phyloP scores from a whole-genome alignment of 2,888 invertebrate species.

The Platynereis dumerilii region DNA sequence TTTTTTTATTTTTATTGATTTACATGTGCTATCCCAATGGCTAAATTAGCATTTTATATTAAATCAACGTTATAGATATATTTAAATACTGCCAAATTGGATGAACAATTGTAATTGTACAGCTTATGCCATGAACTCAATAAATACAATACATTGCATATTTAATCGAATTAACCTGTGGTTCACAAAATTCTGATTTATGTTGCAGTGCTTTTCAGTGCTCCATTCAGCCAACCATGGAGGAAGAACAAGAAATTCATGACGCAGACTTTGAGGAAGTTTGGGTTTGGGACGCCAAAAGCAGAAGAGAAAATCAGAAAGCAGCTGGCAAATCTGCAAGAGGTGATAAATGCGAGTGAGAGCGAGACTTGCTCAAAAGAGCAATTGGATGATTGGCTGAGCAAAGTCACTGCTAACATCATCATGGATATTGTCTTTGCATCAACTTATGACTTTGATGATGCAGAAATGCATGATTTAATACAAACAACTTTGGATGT shows the following conservation, averaged over 20 bases:
- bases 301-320: constrained; percentile 8
- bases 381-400: not conserved
- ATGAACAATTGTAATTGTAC: too few species aligned
- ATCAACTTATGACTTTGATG: not conserved
- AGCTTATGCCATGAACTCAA: too few species aligned
- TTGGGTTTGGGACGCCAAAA: constrained; percentile 12
- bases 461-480: not conserved
- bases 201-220: constrained; percentile 4
- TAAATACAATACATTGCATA: too few species aligned
- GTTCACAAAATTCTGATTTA: too few species aligned
- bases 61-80: too few species aligned
- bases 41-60: too few species aligned
- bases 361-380: not conserved
- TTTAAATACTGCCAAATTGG: too few species aligned
- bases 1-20: too few species aligned
- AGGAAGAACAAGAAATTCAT: constrained; percentile 15
- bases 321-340: not conserved
- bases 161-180: too few species aligned
- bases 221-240: constrained; percentile 7
- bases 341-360: not conserved
- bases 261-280: not conserved
- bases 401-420: not conserved
- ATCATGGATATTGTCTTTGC: constrained; percentile 1
- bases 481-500: too few species aligned
- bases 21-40: too few species aligned